Percentiles rank a stretch among this genome's conserved stretches.
Conservation (phyloP, 2,888 invertebrate species). For the Orthosia incerta region DNA sequence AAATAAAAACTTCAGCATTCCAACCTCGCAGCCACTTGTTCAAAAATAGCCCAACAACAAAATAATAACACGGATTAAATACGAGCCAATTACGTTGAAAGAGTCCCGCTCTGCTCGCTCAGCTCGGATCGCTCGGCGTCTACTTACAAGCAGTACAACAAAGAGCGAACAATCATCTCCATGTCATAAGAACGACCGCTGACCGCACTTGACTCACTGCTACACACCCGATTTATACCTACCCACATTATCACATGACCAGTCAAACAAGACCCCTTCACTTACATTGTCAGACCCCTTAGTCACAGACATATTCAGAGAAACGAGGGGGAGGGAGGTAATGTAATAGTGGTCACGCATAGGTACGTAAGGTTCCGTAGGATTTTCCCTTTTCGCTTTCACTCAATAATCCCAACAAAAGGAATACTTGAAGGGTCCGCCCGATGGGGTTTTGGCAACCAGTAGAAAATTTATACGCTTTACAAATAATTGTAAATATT, state of each 20-base stretch:
- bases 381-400: conserved; percentile 77
- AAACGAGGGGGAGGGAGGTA: conserved; percentile 24
- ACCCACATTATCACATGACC: conserved; percentile 54
- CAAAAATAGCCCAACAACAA: conserved; percentile 31
- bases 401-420: conserved; percentile 81
- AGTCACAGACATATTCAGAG: neutral
- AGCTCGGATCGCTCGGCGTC: conserved; percentile 13
- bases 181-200: conserved; percentile 65
- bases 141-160: conserved; percentile 67
- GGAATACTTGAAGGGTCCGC: conserved; percentile 74
- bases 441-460: conserved; percentile 65
- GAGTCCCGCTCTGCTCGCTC: conserved; percentile 10
- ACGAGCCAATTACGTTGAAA: conserved; percentile 53
- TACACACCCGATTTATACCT: conserved; percentile 63
- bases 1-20: neutral
- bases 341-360: conserved; percentile 47
- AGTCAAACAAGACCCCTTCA: conserved; percentile 31
- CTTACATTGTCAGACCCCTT: conserved; percentile 39
- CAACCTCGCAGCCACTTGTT: conserved; percentile 11
- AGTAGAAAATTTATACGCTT: conserved; percentile 69
- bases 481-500: conserved; percentile 67
- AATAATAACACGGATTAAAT: conserved; percentile 50
- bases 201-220: conserved; percentile 69
- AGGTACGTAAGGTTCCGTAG: conserved; percentile 64
- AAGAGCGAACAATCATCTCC: conserved; percentile 67